phyloP scores from a whole-genome alignment of 2,888 invertebrate species.

The Drosophila anomelani region DNA sequence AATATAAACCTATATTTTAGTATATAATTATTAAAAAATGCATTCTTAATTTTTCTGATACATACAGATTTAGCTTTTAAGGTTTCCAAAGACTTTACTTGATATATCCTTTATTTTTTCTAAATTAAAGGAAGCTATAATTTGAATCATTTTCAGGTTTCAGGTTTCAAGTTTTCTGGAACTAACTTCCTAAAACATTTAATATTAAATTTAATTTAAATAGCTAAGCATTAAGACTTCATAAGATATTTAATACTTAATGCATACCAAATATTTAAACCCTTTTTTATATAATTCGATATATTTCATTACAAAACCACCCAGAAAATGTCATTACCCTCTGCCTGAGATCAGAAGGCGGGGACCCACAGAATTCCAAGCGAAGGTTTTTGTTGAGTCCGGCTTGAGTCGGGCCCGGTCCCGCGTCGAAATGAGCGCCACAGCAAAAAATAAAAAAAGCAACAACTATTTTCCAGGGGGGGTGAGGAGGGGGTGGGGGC shows the following conservation, averaged over 20 bases:
- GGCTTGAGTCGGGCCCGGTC: constrained; percentile 38
- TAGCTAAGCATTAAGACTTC: background rate
- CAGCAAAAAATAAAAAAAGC: constrained; percentile 21
- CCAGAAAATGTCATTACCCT: background rate
- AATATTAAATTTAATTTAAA: background rate
- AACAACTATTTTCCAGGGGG: constrained; percentile 17
- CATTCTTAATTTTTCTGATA: no score
- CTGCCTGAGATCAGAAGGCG: background rate
- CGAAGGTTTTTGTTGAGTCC: constrained; percentile 66
- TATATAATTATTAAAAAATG: no score
- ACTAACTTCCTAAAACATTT: background rate
- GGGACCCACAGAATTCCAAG: constrained; percentile 65
- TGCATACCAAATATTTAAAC: background rate
- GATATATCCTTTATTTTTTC: background rate
- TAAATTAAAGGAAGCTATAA: background rate
- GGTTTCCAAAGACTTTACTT: no score
- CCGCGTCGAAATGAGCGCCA: constrained; percentile 62
- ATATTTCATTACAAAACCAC: background rate
- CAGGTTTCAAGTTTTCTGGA: no score
- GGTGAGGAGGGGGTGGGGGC: background rate
- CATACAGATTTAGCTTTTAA: no score
- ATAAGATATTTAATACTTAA: background rate
- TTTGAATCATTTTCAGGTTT: no score
- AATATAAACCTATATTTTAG: no score
- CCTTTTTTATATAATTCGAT: background rate